phyloP scores from a whole-genome alignment of 2,113 vertebrate species.

The Forbesichthys papilliferus region DNA sequence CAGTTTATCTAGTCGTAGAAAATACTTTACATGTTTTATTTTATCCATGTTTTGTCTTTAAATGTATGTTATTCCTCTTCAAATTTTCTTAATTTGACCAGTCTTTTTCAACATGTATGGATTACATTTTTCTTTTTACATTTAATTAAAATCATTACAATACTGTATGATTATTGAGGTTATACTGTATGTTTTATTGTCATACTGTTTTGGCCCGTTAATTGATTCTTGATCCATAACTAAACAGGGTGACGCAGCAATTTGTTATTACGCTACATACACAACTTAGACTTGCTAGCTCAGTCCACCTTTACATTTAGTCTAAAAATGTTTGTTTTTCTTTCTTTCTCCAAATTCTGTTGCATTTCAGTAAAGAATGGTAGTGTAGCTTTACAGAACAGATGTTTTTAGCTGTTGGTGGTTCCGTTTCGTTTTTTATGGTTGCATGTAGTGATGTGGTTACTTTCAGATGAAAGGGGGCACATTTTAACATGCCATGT shows the following conservation, averaged over 20 bases:
- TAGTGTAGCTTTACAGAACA: not conserved
- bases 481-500: too few relatives aligned
- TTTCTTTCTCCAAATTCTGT: not conserved
- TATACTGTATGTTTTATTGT: not conserved
- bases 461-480: too few relatives aligned
- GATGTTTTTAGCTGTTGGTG: too few relatives aligned
- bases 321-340: not conserved
- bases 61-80: conserved; percentile 29
- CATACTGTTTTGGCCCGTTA: too few relatives aligned
- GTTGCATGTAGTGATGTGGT: too few relatives aligned
- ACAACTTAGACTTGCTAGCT: too few relatives aligned
- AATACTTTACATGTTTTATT: conserved; percentile 61
- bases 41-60: conserved; percentile 57
- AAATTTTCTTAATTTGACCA: conserved; percentile 51
- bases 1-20: conserved; percentile 56
- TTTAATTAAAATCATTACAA: conserved; percentile 28
- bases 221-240: too few relatives aligned
- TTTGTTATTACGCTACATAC: too few relatives aligned
- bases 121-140: conserved; percentile 11
- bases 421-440: too few relatives aligned
- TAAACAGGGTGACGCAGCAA: too few relatives aligned
- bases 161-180: not conserved
- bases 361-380: not conserved
- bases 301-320: too few relatives aligned
- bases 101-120: conserved; percentile 27